Conservation (phyloP, 2,888 invertebrate genomes). For the Anagyrus pseudococci region DNA sequence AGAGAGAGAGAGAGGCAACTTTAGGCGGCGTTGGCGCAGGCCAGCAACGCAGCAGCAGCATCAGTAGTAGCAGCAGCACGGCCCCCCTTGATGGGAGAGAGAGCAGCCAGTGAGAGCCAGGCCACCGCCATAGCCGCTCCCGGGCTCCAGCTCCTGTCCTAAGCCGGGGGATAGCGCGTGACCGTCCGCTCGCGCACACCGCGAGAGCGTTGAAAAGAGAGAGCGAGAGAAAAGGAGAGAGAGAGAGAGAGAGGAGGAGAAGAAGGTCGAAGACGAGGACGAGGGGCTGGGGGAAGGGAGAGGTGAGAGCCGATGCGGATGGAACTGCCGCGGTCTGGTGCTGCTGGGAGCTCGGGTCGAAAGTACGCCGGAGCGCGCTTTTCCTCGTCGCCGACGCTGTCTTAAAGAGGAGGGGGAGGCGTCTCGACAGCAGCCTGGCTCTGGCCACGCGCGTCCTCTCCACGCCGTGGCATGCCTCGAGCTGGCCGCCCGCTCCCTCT, state of each 20-base stretch:
- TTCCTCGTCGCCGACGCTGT: too few species aligned
- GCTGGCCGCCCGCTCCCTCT: too few species aligned
- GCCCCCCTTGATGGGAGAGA: not conserved
- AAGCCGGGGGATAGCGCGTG: not conserved
- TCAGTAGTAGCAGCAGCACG: conserved; percentile 40
- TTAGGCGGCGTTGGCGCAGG: conserved; percentile 17
- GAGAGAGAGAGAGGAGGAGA: not conserved
- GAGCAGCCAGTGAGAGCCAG: conserved; percentile 59
- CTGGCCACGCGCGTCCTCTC: too few species aligned
- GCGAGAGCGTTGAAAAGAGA: too few species aligned
- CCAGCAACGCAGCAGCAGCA: conserved; percentile 42
- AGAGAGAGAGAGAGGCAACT: conserved; percentile 8
- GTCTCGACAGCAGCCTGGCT: too few species aligned
- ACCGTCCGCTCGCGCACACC: not conserved
- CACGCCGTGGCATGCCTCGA: too few species aligned
- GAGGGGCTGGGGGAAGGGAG: not conserved
- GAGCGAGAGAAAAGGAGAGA: not conserved
- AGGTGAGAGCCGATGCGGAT: too few species aligned
- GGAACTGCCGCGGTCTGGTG: too few species aligned
- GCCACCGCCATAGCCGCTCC: conserved; percentile 62
- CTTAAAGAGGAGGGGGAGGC: too few species aligned
- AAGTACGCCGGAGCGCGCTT: too few species aligned
- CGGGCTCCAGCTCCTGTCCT: conserved; percentile 42
- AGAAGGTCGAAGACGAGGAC: not conserved
- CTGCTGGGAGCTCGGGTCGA: too few species aligned